Conservation (phyloP, 2,888 invertebrate genomes). For the Scrobipalpa atriplicella region DNA sequence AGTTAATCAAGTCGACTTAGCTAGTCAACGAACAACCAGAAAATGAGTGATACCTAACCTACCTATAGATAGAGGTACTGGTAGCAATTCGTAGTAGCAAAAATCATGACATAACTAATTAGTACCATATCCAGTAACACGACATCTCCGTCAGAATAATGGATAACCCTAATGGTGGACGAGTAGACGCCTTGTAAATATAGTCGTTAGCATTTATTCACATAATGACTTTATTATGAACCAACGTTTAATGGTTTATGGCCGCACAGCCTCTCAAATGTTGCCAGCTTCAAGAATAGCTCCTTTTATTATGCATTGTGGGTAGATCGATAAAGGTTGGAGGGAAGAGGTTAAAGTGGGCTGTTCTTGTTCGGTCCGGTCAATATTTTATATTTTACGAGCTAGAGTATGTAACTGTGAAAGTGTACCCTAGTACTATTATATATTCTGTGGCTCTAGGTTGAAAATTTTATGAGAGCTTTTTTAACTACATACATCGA, state of each 20-base stretch:
- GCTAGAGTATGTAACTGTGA: no score
- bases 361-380: background rate
- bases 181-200: conserved; percentile 71
- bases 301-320: conserved; percentile 27
- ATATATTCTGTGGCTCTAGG: no score
- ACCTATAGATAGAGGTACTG: no score
- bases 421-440: no score
- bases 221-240: conserved; percentile 76
- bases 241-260: conserved; percentile 47
- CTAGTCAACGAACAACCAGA: no score
- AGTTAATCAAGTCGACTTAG: no score
- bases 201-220: conserved; percentile 73
- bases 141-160: conserved; percentile 42
- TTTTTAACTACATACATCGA: no score
- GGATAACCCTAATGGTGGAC: conserved; percentile 63
- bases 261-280: conserved; percentile 32
- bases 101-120: no score
- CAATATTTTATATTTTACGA: no score
- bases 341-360: conserved; percentile 13
- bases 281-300: conserved; percentile 27
- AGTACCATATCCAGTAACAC: background rate
- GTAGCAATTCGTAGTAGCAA: no score
- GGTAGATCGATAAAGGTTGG: conserved; percentile 13
- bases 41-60: no score
- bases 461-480: no score